phyloP scores from a whole-genome alignment of 2,888 invertebrate species.

The Cheilosia soror region DNA sequence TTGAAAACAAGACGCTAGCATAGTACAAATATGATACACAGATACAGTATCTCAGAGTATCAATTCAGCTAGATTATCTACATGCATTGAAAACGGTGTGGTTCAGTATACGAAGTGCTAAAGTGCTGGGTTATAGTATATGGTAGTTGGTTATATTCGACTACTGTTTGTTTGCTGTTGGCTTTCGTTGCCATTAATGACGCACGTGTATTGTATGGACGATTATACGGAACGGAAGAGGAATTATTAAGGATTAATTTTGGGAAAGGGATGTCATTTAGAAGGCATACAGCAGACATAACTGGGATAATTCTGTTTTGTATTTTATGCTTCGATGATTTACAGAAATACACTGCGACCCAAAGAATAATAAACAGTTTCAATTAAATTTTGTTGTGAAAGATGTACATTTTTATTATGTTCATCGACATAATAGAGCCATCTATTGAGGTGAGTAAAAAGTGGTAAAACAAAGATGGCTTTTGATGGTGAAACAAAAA shows the following conservation, averaged over 20 bases:
- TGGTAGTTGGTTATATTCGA: conserved; percentile 16
- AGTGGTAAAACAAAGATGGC: no score
- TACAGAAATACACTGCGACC: conserved; percentile 59
- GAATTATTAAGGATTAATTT: conserved; percentile 84
- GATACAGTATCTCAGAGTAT: conserved; percentile 21
- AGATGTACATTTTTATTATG: no score
- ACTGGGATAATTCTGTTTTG: conserved; percentile 82
- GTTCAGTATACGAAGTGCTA: background rate
- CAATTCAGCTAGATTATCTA: conserved; percentile 21
- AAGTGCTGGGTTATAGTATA: background rate
- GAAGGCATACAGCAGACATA: conserved; percentile 74
- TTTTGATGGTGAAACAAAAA: no score
- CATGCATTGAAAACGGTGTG: conserved; percentile 6
- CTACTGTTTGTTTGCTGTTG: conserved; percentile 54
- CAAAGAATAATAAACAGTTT: conserved; percentile 36
- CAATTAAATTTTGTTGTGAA: conserved; percentile 54
- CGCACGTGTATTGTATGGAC: conserved; percentile 80
- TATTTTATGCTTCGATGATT: conserved; percentile 79
- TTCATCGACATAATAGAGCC: no score
- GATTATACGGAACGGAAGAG: conserved; percentile 83
- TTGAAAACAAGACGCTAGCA: conserved; percentile 5
- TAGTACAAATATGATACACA: conserved; percentile 26
- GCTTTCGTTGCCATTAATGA: conserved; percentile 70
- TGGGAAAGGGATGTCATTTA: conserved; percentile 83
- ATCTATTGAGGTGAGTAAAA: no score